Base-by-base conservation (phyloP, 2,113 vertebrate species). In the Hucho hucho region DNA sequence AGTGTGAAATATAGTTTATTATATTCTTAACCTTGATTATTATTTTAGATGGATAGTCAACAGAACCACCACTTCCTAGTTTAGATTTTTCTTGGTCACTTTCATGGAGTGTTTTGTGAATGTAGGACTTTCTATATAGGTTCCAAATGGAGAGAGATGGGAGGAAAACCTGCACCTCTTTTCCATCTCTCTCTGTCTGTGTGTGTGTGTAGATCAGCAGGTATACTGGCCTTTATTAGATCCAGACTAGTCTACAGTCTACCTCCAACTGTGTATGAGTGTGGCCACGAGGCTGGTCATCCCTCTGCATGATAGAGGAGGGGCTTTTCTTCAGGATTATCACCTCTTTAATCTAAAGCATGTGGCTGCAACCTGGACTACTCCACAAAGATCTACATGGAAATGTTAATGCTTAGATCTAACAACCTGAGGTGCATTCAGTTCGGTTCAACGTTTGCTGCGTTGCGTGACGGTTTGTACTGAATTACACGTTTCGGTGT, bases 291-390 rank as follows among this genome's bases (percentile, higher is more conserved):
- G 49, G 64, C 26, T 26, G 64, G 26, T 11, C 37, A 43, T 43
- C 9, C 37, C 37, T 43, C 7, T 43, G 37, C 37, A 73, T 14
- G 71, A 89, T 82, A 88, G 81, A 76, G 76, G 86, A 83, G 73
- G 56, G 81, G 69, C 78, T 90, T 90, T 92, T 89, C 87, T 84
- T 85, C 74, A 83, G 84, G 90, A 94, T 94, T 92, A 94, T 82
- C 29, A 74, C 89, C 86, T 94, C 87, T 28, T 88, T 94, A 95
- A 95, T 95, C 92, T 92, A 82, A 90, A 91, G 84, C 91, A 92
- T 94, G 90, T 94, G 92, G 82, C 67, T 77, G 78, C 37, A 43
- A 43, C 37, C 7, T 43, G 37, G 37, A 2, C 37, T 43, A 43
- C 37, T 7, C 37, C 11, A 43, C 37, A 43, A 7, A 43, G 37